phyloP scores from a whole-genome alignment of 2,797 vertebrate species.

The Gymnoscopelus microlampas region DNA sequence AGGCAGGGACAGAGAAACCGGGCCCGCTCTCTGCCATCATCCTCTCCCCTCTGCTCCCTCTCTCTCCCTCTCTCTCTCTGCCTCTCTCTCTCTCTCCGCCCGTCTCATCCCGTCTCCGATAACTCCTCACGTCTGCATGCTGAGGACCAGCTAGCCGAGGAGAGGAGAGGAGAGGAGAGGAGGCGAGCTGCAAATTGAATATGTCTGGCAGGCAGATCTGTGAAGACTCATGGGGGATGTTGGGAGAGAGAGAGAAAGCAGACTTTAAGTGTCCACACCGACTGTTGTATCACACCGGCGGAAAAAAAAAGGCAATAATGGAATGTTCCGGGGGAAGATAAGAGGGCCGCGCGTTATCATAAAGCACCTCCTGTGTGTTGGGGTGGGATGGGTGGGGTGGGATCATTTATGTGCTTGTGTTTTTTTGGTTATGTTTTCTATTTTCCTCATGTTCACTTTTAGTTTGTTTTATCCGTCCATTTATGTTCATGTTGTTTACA shows the following conservation, averaged over 20 bases:
- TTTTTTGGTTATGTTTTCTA: too few species aligned
- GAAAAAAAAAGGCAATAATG: slow-evolving; percentile 63
- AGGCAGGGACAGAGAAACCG: slow-evolving; percentile 73
- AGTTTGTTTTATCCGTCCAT: too few species aligned
- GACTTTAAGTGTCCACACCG: slow-evolving; percentile 68
- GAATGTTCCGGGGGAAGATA: slow-evolving; percentile 70
- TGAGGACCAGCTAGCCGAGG: slow-evolving; percentile 58
- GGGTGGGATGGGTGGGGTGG: too few species aligned
- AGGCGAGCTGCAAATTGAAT: slow-evolving; percentile 82
- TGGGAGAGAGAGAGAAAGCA: slow-evolving; percentile 65
- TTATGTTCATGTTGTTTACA: too few species aligned
- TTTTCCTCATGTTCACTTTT: too few species aligned
- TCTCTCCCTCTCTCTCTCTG: slow-evolving; percentile 47
- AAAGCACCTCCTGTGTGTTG: slow-evolving; percentile 32
- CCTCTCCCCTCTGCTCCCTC: slow-evolving; percentile 71
- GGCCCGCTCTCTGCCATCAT: slow-evolving; percentile 65
- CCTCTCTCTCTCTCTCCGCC: slow-evolving; percentile 43
- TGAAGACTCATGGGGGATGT: slow-evolving; percentile 76
- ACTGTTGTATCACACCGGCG: slow-evolving; percentile 69
- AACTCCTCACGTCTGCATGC: slow-evolving; percentile 73
- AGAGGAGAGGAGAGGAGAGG: neutral
- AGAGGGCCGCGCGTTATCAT: slow-evolving; percentile 60
- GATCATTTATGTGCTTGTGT: too few species aligned
- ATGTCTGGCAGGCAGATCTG: slow-evolving; percentile 80
- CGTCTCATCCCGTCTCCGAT: slow-evolving; percentile 76